Conservation (phyloP, 2,113 vertebrate species). For the Catharus fuscescens region DNA sequence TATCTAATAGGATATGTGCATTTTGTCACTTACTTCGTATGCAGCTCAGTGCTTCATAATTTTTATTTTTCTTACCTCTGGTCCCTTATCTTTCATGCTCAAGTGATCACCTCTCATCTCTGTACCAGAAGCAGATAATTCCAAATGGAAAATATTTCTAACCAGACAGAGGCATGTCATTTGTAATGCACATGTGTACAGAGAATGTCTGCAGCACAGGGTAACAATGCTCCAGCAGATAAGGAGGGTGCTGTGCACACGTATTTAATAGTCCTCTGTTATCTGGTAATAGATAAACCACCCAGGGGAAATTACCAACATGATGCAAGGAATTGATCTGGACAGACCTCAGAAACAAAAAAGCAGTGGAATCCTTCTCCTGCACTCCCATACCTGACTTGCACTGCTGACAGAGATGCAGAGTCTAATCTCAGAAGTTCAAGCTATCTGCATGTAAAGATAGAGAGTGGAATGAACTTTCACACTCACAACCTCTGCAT, state of each 20-base stretch:
- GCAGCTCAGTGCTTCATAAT: background rate
- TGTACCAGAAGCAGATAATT: conserved; percentile 8
- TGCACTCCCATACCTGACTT: background rate
- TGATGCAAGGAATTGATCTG: conserved; percentile 22
- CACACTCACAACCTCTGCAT: background rate
- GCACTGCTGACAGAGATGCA: background rate
- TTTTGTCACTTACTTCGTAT: background rate
- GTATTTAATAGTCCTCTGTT: conserved; percentile 36
- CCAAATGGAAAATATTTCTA: conserved; percentile 58
- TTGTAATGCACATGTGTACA: conserved; percentile 25
- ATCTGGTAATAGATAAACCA: conserved; percentile 29
- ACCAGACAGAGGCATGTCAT: conserved; percentile 20
- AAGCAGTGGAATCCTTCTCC: background rate
- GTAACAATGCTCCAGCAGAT: conserved; percentile 26
- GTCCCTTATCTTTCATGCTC: background rate
- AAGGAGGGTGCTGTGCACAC: background rate
- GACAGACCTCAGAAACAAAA: conserved; percentile 1
- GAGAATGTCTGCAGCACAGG: conserved; percentile 16
- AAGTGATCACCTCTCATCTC: conserved; percentile 11
- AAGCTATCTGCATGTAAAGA: background rate
- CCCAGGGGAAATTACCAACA: conserved; percentile 12
- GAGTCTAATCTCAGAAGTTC: conserved; percentile 15
- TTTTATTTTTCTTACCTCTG: conserved; percentile 16
- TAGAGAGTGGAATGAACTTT: background rate
- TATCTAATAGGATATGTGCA: background rate